phyloP scores from a whole-genome alignment of 2,113 vertebrate genomes.

The Junco hyemalis region DNA sequence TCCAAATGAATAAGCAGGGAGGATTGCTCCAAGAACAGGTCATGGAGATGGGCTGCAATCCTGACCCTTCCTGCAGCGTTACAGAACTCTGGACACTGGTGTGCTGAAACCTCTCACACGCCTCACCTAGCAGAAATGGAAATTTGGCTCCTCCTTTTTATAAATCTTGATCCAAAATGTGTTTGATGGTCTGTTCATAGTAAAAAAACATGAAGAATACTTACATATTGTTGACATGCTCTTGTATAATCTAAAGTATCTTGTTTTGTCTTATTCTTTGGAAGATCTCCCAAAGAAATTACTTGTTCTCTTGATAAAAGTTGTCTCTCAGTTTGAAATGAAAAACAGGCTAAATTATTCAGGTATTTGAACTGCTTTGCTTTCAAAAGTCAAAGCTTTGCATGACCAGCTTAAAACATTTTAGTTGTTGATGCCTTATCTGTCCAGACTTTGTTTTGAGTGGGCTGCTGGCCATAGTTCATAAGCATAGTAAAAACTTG shows the following conservation, averaged over 20 bases:
- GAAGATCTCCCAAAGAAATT: background rate
- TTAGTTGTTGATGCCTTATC: background rate
- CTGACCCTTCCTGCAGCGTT: background rate
- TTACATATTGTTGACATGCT: background rate
- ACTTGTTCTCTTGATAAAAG: background rate
- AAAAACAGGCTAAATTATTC: background rate
- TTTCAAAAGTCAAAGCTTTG: constrained; percentile 2
- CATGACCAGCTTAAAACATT: background rate
- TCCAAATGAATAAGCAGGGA: background rate
- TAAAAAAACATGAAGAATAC: background rate
- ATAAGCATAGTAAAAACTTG: background rate
- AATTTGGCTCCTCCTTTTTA: background rate
- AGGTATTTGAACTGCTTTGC: background rate
- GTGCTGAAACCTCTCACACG: background rate
- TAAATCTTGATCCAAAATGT: background rate
- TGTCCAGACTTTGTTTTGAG: background rate
- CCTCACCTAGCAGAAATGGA: background rate
- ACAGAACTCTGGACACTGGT: background rate
- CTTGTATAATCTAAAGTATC: background rate
- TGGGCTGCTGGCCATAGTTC: background rate
- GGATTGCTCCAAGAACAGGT: background rate
- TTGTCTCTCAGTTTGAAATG: background rate
- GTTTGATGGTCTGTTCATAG: background rate
- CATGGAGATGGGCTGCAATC: background rate
- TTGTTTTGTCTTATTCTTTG: background rate